Conservation (phyloP, 2,113 vertebrate species). For the Apodemus speciosus region DNA sequence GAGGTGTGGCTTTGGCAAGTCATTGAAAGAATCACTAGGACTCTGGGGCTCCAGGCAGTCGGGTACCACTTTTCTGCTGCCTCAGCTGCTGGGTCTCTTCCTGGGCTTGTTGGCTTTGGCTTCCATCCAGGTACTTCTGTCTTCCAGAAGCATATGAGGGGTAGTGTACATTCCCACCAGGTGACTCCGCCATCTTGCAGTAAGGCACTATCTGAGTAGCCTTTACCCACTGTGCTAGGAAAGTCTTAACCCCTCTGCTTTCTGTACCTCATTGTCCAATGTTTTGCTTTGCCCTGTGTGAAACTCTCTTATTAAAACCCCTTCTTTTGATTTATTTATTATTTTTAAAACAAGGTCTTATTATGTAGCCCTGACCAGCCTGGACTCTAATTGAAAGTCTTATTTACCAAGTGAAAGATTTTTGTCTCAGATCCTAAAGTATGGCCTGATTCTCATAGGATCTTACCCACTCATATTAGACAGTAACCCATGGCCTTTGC, state of each 20-base stretch:
- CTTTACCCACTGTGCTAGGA: neutral
- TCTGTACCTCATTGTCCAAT: neutral
- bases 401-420: neutral
- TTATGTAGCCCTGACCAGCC: neutral
- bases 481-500: neutral
- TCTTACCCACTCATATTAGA: neutral
- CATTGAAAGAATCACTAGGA: neutral
- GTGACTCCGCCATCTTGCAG: neutral
- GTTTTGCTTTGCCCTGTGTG: neutral
- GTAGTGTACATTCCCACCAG: neutral
- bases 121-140: accelerated
- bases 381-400: neutral
- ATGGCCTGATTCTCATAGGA: neutral
- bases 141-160: neutral
- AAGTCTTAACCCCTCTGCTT: neutral
- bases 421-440: neutral
- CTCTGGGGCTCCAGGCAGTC: neutral
- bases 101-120: neutral
- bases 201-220: neutral
- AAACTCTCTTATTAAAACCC: neutral
- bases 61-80: neutral
- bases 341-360: neutral
- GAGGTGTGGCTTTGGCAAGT: neutral
- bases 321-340: neutral
- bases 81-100: neutral